Conservation (phyloP, 2,113 vertebrate genomes). For the Polypterus senegalus region DNA sequence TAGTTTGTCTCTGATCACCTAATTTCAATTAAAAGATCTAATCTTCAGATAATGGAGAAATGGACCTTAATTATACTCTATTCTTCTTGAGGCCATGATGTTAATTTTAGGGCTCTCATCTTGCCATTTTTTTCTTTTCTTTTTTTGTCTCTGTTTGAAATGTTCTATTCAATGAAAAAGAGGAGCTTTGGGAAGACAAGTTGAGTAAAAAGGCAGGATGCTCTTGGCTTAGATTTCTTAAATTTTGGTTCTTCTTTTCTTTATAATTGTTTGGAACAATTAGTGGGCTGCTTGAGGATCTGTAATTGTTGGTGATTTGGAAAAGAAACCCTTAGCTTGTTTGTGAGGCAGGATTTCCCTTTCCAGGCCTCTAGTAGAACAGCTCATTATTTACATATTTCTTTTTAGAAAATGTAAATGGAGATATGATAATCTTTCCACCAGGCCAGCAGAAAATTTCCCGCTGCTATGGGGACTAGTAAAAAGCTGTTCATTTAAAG, state of each 20-base stretch:
- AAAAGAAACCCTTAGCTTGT: constrained; percentile 18
- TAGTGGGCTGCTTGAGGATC: constrained; percentile 40
- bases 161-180: too few relatives aligned
- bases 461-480: constrained; percentile 39
- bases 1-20: too few relatives aligned
- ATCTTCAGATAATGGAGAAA: too few relatives aligned
- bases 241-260: constrained; percentile 38
- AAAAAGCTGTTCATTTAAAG: constrained; percentile 19
- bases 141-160: too few relatives aligned
- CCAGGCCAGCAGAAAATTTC: constrained; percentile 37
- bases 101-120: too few relatives aligned
- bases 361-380: constrained; percentile 33
- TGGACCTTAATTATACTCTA: too few relatives aligned
- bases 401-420: constrained; percentile 48
- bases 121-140: too few relatives aligned
- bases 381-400: constrained; percentile 46
- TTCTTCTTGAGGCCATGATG: too few relatives aligned
- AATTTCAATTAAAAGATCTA: too few relatives aligned
- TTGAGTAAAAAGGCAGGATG: too few relatives aligned
- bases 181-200: too few relatives aligned
- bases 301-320: constrained; percentile 41
- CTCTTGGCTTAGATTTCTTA: constrained; percentile 38
- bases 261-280: constrained; percentile 42
- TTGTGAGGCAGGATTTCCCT: constrained; percentile 23
- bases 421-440: constrained; percentile 52